Evolutionary conservation across 2,797 vertebrate species (phyloP), one percentile per base, ranked within the genome.

Genomic region (Semaprochilodus insignis): DNA sequence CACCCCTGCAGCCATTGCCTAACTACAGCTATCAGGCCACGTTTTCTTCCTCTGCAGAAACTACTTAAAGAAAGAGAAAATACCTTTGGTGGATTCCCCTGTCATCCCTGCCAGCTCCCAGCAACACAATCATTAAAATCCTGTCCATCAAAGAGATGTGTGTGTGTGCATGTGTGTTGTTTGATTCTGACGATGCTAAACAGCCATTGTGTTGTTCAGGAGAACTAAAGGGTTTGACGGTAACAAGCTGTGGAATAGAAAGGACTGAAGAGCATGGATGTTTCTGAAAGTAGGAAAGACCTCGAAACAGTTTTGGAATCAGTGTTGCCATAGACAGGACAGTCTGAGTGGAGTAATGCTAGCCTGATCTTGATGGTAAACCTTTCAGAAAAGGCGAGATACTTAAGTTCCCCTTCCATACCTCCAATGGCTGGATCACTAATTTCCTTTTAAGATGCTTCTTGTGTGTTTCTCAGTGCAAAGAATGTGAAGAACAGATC

Each of bases 161-260:
- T 52, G 31, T 67, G 70, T 52, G 44, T 54, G 48, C 10, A 16
- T 67, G 65, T 67, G 65, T 67, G 34, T 67, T 67, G 31, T 67
- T 67, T 67, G 65, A 67, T 67, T 48, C 34, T 67, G 34, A 90
- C 89, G 86, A 91, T 90, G 88, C 90, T 90, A 90, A 90, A 85
- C 88, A 89, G 83, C 82, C 89, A 88, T 89, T 90, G 88, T 89
- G 87, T 84, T 86, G 81, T 82, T 77, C 71, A 63, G 72, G 87
- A 91, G 88, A 81, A 90, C 90, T 72, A 63, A 78, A 79, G 81
- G 80, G 88, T 89, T 91, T 93, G 92, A 86, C 86, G 86, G 85
- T 91, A 84, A 91, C 90, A 87, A 88, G 83, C 83, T 85, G 40
- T n/a, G 60, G 74, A 65, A 40, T 52, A 60, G 73, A 65, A 65